phyloP scores from a whole-genome alignment of 92 coral and sea anemone species.

The Porites rus region DNA sequence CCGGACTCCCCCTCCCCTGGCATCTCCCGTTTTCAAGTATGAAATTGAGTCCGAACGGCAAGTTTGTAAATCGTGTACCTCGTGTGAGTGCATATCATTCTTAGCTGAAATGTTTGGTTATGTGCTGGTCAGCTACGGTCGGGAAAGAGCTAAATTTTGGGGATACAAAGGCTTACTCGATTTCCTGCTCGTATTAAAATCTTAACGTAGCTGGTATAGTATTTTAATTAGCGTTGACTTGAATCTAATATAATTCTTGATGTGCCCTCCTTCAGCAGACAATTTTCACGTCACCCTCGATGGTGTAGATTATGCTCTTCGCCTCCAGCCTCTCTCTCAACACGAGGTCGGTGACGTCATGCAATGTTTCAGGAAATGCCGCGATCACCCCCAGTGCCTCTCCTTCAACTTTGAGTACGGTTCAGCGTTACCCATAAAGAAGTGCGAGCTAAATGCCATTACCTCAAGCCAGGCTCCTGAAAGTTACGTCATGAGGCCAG shows the following conservation, averaged over 20 bases:
- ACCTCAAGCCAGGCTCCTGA: neutral
- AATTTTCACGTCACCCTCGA: neutral
- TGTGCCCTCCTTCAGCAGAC: neutral
- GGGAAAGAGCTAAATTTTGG: too few relatives aligned
- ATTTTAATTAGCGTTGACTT: neutral
- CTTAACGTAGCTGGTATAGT: too few relatives aligned
- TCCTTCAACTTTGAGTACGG: constrained; percentile 8
- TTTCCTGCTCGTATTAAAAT: too few relatives aligned
- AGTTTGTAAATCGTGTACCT: too few relatives aligned
- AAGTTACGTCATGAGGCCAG: constrained; percentile 19
- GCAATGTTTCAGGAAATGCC: constrained; percentile 17
- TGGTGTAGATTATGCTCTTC: neutral
- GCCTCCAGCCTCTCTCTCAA: neutral
- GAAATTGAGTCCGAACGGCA: too few relatives aligned
- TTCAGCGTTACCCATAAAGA: constrained; percentile 8
- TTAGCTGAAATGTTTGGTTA: too few relatives aligned
- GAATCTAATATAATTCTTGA: neutral
- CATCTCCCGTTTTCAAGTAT: too few relatives aligned
- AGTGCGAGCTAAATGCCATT: neutral
- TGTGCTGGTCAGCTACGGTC: too few relatives aligned
- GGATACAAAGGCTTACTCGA: too few relatives aligned
- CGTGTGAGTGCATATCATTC: too few relatives aligned
- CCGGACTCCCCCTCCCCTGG: too few relatives aligned
- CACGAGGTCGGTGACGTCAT: constrained; percentile 10
- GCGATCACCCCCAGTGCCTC: constrained; percentile 5